Percentiles rank a stretch among this genome's conserved stretches.
phyloP scores from a whole-genome alignment of 1,140 invertebrate species.

The Popillia japonica region DNA sequence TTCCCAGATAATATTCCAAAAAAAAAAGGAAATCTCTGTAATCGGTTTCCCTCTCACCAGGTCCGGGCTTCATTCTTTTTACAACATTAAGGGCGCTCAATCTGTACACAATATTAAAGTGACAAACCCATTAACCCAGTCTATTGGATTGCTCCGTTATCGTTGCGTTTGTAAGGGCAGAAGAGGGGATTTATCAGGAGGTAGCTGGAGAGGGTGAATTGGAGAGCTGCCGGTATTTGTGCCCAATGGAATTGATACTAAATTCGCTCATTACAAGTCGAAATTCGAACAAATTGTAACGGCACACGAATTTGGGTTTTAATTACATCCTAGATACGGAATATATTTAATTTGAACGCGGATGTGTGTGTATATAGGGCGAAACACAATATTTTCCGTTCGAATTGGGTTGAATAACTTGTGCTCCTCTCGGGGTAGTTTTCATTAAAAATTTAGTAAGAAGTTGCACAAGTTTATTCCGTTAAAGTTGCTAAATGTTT shows the following conservation, averaged over 20 bases:
- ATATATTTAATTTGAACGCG: neutral
- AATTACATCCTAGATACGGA: neutral
- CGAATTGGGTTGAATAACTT: too few relatives aligned
- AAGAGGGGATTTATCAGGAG: neutral
- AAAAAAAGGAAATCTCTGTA: neutral
- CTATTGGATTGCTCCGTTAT: slow-evolving; percentile 25
- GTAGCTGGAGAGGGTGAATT: neutral
- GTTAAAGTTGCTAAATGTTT: too few relatives aligned
- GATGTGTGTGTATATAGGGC: too few relatives aligned
- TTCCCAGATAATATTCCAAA: neutral
- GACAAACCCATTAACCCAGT: slow-evolving; percentile 35
- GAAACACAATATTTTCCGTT: too few relatives aligned
- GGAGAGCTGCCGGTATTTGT: slow-evolving; percentile 1
- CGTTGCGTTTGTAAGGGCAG: neutral
- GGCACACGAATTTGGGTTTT: neutral
- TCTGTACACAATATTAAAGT: slow-evolving; percentile 27
- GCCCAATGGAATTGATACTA: slow-evolving; percentile 25
- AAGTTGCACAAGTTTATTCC: too few relatives aligned
- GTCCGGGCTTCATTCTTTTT: too few relatives aligned
- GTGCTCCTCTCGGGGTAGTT: too few relatives aligned
- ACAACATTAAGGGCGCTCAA: slow-evolving; percentile 12
- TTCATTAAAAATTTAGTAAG: too few relatives aligned
- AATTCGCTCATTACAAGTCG: slow-evolving; percentile 26
- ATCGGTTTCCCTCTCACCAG: neutral
- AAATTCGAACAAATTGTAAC: slow-evolving; percentile 5